Evolutionary conservation across 2,888 invertebrate species (phyloP).

Genomic region (Ethmia dodecea): DNA sequence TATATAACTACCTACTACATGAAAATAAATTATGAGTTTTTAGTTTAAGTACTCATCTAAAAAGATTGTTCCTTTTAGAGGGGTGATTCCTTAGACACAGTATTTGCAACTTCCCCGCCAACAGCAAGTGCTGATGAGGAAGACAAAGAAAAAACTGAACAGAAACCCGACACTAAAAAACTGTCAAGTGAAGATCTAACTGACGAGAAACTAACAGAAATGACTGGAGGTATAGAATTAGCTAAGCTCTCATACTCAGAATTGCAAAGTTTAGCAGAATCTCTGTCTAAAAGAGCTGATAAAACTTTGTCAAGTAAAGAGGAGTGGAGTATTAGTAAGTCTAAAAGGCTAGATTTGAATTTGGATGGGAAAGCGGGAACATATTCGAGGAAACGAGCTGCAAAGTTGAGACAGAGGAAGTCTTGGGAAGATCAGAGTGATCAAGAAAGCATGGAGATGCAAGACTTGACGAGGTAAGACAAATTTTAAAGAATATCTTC

Average conservation of each 20-base stretch:
- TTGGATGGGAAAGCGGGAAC: slow-evolving; percentile 69
- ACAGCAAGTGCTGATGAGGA: slow-evolving; percentile 52
- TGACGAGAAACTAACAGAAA: slow-evolving; percentile 58
- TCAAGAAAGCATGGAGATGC: slow-evolving; percentile 82
- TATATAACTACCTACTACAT: no score
- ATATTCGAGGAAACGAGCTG: slow-evolving; percentile 68
- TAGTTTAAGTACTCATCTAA: no score
- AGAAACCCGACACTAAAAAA: slow-evolving; percentile 12
- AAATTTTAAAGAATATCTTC: no score
- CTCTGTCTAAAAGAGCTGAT: slow-evolving; percentile 49
- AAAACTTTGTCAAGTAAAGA: slow-evolving; percentile 70
- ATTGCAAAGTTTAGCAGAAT: slow-evolving; percentile 63
- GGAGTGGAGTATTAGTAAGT: slow-evolving; percentile 60
- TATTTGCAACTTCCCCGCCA: slow-evolving; percentile 80
- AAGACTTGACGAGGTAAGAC: slow-evolving; percentile 79
- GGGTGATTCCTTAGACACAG: slow-evolving; percentile 82
- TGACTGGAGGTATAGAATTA: slow-evolving; percentile 61
- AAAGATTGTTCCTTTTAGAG: slow-evolving; percentile 66
- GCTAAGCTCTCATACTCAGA: slow-evolving; percentile 63
- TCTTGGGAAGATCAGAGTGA: slow-evolving; percentile 86
- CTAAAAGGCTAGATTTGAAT: slow-evolving; percentile 62
- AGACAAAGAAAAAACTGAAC: slow-evolving; percentile 31
- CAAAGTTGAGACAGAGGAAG: slow-evolving; percentile 69
- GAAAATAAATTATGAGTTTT: no score
- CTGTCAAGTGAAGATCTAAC: slow-evolving; percentile 38